These are phyloP conservation scores for Brotula barbata DNA, from an alignment of 2,797 vertebrate species.

Conservation along the genomic window DNA sequence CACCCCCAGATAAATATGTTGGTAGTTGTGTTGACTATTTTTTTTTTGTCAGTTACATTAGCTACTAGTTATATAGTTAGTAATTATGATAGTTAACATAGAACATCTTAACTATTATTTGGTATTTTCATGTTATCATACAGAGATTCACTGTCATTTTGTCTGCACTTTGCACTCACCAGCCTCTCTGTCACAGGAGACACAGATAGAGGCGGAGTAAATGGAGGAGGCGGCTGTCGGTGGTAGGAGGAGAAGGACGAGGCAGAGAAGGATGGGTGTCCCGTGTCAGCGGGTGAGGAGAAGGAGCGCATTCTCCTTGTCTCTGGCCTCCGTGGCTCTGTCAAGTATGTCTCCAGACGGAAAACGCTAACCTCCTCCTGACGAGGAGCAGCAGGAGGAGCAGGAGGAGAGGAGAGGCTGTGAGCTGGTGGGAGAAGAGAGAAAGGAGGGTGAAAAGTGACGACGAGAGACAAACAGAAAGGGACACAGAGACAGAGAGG, in stretches of 20 bases:
- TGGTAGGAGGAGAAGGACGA: conserved; percentile 63
- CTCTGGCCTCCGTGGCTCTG: conserved; percentile 85
- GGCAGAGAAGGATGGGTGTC: conserved; percentile 72
- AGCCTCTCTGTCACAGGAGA: conserved; percentile 37
- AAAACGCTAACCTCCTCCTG: conserved; percentile 68
- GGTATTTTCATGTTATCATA: no score
- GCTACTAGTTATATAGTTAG: no score
- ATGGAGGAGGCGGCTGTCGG: conserved; percentile 61
- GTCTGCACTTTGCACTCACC: conserved; percentile 50
- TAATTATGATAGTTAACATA: no score
- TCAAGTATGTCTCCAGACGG: conserved; percentile 85
- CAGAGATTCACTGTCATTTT: no score
- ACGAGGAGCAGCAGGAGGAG: conserved; percentile 64
- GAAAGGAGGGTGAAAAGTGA: neutral
- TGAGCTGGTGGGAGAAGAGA: conserved; percentile 16
- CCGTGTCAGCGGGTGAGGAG: conserved; percentile 84
- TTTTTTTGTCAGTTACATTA: no score
- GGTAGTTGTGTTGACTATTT: no score
- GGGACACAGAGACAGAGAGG: no score
- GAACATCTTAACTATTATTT: no score
- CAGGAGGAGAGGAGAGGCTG: conserved; percentile 42
- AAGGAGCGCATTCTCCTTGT: conserved; percentile 84
- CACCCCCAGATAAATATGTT: no score
- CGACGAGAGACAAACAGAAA: neutral
- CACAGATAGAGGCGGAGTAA: conserved; percentile 76